These are phyloP conservation scores for Romanomermis culicivorax DNA, from an alignment of 2,888 invertebrate genomes.

Conservation along the genomic window DNA sequence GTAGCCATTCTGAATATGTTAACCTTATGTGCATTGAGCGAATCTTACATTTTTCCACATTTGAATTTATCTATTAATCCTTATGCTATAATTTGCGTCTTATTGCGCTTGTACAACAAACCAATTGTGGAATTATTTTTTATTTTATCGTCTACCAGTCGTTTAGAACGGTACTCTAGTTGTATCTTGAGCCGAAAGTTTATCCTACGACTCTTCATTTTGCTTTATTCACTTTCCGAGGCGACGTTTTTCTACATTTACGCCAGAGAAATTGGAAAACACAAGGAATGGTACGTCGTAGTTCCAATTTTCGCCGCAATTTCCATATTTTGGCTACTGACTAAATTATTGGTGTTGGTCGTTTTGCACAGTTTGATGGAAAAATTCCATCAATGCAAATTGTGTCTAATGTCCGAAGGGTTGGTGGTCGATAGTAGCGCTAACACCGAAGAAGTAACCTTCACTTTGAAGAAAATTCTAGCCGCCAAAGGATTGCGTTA, in stretches of 20 bases:
- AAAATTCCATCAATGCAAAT: constrained; percentile 21
- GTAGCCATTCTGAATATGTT: constrained; percentile 21
- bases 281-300: constrained; percentile 32
- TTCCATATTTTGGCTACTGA: constrained; percentile 24
- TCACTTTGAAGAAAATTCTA: constrained; percentile 15
- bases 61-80: constrained; percentile 22
- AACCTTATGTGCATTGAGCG: constrained; percentile 17
- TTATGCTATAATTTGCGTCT: constrained; percentile 24
- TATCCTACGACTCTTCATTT: not conserved
- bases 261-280: constrained; percentile 22
- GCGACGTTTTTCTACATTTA: constrained; percentile 18
- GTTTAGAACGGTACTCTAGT: constrained; percentile 26
- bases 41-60: constrained; percentile 20
- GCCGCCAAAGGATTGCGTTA: constrained; percentile 30
- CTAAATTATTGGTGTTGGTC: constrained; percentile 26
- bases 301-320: constrained; percentile 28
- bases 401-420: constrained; percentile 16
- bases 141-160: constrained; percentile 22
- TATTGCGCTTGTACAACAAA: constrained; percentile 22
- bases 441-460: not conserved
- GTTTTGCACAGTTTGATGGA: constrained; percentile 27
- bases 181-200: constrained; percentile 20
- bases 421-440: not conserved
- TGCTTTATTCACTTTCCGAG: constrained; percentile 14
- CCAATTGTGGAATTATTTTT: constrained; percentile 27